Base-by-base conservation (phyloP, 2,888 invertebrate genomes). In the Odontocolon sp. region DNA sequence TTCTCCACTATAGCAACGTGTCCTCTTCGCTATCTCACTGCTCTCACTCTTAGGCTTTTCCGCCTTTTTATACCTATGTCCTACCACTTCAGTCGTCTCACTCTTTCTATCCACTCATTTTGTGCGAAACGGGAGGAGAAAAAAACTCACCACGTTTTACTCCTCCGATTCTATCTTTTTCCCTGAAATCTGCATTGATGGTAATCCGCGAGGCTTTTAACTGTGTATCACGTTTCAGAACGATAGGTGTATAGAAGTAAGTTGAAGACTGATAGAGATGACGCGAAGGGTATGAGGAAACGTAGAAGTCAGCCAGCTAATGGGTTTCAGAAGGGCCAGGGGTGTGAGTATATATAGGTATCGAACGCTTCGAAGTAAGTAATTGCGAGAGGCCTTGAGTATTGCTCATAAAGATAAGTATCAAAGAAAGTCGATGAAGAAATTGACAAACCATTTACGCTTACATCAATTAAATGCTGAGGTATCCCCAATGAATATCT, bases 131-230 rank as follows among this genome's bases (percentile, higher is more conserved):
- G 45, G 33, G 16, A 18, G 36, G 21, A 14, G 18, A 18, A 18
- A 33, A 36, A 14, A 59, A 33, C 52, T 57, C 47, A 63, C 36
- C 38, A 47, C 33, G 26, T 68, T 63, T 31, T 67, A 36, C 57
- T 38, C 14, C 54, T 59, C 14, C 54, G 18, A n/a, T 23, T 50
- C 42, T 40, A 11, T 72, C 57, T 67, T 70, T 61, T 73, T 61
- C 70, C 66, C 59, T 56, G 66, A 78, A 84, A 83, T 84, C 80
- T 81, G 80, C 83, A 83, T 84, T 79, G 82, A 81, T 82, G 82
- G 80, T 83, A 86, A 85, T 85, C 84, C 80, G 56, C 74, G 79
- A 67, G 78, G 82, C 82, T 86, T 86, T 86, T 83, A 84, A 84
- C 80, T 81, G 79, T 82, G 80, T 81, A 81, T 84, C 80, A 57